Evolutionary conservation across 2,113 vertebrate genomes (phyloP), one percentile per base, ranked within the genome.

Genomic region (Brachypteracias leptosomus): DNA sequence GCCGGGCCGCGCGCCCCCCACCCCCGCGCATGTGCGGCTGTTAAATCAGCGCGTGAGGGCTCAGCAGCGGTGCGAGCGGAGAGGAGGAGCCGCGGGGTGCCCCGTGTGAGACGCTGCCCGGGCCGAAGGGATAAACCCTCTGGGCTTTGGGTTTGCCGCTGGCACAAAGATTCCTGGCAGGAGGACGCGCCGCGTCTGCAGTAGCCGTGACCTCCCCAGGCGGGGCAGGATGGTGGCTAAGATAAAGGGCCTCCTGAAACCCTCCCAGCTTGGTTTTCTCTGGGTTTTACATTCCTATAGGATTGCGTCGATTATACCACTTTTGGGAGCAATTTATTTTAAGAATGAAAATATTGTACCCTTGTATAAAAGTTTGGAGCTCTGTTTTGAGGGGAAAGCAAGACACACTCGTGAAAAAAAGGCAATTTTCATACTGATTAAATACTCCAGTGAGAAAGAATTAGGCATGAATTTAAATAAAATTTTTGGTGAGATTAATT

Each of bases 51-150:
- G n/a, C n/a, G n/a, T n/a, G n/a, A n/a, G n/a, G n/a, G n/a, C n/a
- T n/a, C n/a, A n/a, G n/a, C n/a, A n/a, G n/a, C n/a, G n/a, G n/a
- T n/a, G n/a, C n/a, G n/a, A n/a, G n/a, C n/a, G n/a, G n/a, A n/a
- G 36, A 46, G 16, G 33, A 36, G 70, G 20, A 51, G 74, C 13
- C 35, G 46, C 10, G 20, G 9, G 3, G 19, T 20, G 28, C 25
- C 5, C 3, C n/a, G 0, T 11, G 4, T 5, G 10, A 74, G 20
- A 25, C 20, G 33, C 1, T 67, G 35, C 33, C 42, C 22, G 72
- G 25, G 38, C 22, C 35, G 12, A 57, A 62, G 21, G 14, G 42
- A 70, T 29, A 47, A 91, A 59, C 12, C 12, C n/a, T n/a, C n/a
- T n/a, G n/a, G n/a, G n/a, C n/a, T n/a, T n/a, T n/a, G n/a, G n/a